These are phyloP conservation scores for Gryllus bimaculatus DNA, from an alignment of 1,140 invertebrate genomes.

Conservation along the genomic window DNA sequence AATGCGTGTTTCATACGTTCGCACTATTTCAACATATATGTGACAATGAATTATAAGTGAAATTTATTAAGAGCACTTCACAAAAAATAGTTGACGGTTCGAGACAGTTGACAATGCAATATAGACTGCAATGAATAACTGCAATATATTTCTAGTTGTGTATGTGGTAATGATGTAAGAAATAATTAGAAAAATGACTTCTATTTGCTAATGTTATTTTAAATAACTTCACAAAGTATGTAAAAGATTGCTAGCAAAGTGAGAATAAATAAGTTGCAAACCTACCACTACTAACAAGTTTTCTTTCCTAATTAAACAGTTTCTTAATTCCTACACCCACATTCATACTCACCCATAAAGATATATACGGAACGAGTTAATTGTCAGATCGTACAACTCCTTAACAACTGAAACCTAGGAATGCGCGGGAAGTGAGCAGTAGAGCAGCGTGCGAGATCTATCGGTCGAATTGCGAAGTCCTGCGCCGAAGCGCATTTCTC, in stretches of 20 bases:
- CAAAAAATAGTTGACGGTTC: not conserved
- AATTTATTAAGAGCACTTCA: not conserved
- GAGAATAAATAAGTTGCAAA: not conserved
- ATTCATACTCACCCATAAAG: no score
- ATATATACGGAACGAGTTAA: no score
- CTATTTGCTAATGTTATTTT: not conserved
- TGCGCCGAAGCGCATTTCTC: no score
- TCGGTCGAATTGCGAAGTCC: no score
- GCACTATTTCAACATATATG: not conserved
- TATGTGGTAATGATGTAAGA: not conserved
- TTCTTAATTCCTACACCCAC: no score
- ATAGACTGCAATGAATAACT: not conserved
- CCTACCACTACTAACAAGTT: not conserved
- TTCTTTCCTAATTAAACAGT: not conserved
- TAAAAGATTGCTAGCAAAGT: not conserved
- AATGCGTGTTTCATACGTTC: not conserved
- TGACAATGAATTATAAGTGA: not conserved
- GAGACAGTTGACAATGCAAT: not conserved
- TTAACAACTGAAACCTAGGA: no score
- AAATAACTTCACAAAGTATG: not conserved
- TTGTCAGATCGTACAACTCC: no score
- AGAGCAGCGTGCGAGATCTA: no score
- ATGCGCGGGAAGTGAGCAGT: no score
- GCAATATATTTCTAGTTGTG: not conserved
- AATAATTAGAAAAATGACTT: not conserved